Base-by-base conservation (phyloP, 2,797 vertebrate genomes). In the Pelochelys cantorii region DNA sequence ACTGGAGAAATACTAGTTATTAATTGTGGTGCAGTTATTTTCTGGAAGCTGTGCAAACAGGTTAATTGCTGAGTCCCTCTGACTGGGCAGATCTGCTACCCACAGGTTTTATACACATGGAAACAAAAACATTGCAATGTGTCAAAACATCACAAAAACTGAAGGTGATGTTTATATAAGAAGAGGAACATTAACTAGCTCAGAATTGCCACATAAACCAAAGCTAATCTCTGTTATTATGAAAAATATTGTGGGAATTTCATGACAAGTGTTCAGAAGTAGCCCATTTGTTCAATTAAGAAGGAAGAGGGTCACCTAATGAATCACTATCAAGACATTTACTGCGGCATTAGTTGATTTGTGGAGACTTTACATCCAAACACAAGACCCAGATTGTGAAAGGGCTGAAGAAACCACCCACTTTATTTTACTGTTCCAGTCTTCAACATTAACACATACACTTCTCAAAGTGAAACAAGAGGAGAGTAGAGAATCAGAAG, bases 351-450 rank as follows among this genome's bases (percentile, higher is more conserved):
- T 27, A 60, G 0, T 2, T 54, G 57, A 31, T 34, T 81, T 48
- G 53, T 48, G 4, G 4, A 77, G 25, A 29, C 25, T 25, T 52
- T 27, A 52, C 2, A 29, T 52, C 25, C 74, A 48, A 25, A 23
- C 20, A 29, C 3, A 84, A 27, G 23, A 34, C 1, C 2, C 62
- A 83, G 2, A 74, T 82, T 42, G 42, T 8, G 13, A 89, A 93
- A 91, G 86, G 31, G 20, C 23, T 92, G 53, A 27, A 74, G 54
- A 94, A 84, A 84, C 31, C 7, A 57, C 90, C 20, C 68, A 4
- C 0, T 5, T 1, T 2, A 1, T 0, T 79, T 79, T 52, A 52
- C 42, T 5, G 5, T 2, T 83, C 12, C 4, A 79, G 59, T 79
- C 87, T 62, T 0, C 1, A 89, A 79, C 6, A 77, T 53, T 84